Percentiles rank a stretch among this genome's conserved stretches.
Conservation (phyloP, 1,140 invertebrate species). For the Bicyclus anynana region DNA sequence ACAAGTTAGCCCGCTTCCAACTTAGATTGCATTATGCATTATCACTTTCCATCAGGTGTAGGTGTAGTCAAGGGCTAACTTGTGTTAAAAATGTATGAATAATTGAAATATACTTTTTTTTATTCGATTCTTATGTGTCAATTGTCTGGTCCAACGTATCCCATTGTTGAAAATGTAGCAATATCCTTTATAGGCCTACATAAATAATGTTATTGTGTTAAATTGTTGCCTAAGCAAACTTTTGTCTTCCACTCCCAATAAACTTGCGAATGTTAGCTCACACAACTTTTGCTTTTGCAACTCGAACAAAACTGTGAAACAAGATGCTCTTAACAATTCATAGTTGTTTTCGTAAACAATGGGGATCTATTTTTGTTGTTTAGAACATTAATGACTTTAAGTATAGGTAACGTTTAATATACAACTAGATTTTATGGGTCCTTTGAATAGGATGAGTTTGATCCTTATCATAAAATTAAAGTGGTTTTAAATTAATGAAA, state of each 20-base stretch:
- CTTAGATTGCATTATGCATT: too few relatives aligned
- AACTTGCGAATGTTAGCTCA: background rate
- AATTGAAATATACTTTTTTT: too few relatives aligned
- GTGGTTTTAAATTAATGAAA: too few relatives aligned
- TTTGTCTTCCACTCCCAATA: constrained; percentile 3
- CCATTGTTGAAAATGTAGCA: background rate
- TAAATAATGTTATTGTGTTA: background rate
- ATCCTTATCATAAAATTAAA: too few relatives aligned
- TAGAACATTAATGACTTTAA: background rate
- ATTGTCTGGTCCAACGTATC: too few relatives aligned
- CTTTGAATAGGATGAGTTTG: too few relatives aligned
- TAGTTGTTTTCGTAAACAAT: background rate
- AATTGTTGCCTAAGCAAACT: background rate
- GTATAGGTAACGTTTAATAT: background rate
- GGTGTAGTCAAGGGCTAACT: too few relatives aligned
- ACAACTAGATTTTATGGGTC: too few relatives aligned
- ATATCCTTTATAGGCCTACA: background rate
- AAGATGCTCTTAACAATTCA: constrained; percentile 8
- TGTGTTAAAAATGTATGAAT: too few relatives aligned
- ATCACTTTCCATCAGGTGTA: too few relatives aligned
- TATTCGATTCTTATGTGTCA: too few relatives aligned
- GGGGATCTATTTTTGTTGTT: background rate
- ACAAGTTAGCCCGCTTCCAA: too few relatives aligned
- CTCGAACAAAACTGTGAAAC: background rate
- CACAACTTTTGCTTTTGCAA: background rate